These are phyloP conservation scores for Campylorhamphus procurvoides DNA, from an alignment of 2,113 vertebrate genomes.

Conservation along the genomic window DNA sequence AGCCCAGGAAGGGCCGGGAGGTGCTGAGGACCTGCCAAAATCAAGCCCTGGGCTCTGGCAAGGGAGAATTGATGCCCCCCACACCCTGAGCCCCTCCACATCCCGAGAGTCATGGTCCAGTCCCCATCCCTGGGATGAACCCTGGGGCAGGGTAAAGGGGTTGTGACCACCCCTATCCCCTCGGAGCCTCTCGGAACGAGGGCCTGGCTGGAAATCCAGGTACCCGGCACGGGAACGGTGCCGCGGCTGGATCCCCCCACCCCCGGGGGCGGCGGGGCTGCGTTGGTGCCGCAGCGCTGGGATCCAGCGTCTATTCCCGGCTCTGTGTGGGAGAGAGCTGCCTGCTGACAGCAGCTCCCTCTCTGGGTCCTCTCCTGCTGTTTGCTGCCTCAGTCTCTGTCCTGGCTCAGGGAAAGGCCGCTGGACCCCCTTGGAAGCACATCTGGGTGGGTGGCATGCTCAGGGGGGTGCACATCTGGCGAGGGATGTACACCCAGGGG, in stretches of 20 bases:
- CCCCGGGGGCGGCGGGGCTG: not conserved
- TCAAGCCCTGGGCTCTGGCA: not conserved
- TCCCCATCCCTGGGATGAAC: not conserved
- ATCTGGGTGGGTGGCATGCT: too few relatives aligned
- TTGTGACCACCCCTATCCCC: rapidly evolving
- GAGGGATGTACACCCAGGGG: not conserved
- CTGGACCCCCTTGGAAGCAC: not conserved
- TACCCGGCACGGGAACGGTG: rapidly evolving
- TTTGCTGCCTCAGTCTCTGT: slow-evolving; percentile 1
- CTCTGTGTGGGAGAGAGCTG: slow-evolving; percentile 48
- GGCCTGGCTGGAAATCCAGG: not conserved
- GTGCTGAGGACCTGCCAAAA: not conserved
- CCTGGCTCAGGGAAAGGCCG: rapidly evolving
- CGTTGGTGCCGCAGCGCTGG: not conserved
- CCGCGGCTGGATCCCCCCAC: not conserved
- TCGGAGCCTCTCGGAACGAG: rapidly evolving
- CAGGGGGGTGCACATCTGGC: not conserved
- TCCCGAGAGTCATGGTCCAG: rapidly evolving
- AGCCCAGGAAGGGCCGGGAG: not conserved
- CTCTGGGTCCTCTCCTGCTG: not conserved
- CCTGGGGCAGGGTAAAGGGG: not conserved
- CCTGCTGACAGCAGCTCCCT: slow-evolving; percentile 16
- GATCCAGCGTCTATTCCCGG: slow-evolving; percentile 15
- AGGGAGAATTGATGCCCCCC: not conserved
- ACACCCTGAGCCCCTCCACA: rapidly evolving